These are phyloP conservation scores for Spilarctia lutea DNA, from an alignment of 2,888 invertebrate species.

Conservation along the genomic window DNA sequence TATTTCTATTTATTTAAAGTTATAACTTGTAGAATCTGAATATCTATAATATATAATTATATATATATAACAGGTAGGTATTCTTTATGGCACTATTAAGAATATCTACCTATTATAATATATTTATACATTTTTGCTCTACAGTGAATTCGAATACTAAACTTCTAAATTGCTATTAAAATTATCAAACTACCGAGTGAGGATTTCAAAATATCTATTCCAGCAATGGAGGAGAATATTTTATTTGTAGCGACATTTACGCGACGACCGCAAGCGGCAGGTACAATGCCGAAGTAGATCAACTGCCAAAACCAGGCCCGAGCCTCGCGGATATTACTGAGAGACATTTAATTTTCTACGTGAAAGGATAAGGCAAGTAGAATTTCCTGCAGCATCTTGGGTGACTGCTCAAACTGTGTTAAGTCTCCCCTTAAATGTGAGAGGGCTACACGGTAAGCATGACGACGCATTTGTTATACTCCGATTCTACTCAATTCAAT, in stretches of 20 bases:
- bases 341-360: conserved; percentile 87
- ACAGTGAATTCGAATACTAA: not conserved
- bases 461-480: conserved; percentile 50
- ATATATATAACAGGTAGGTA: too few species aligned
- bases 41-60: too few species aligned
- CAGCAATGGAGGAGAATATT: conserved; percentile 42
- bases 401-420: conserved; percentile 75
- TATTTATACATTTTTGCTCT: not conserved
- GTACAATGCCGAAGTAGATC: conserved; percentile 66
- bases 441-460: conserved; percentile 52
- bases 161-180: not conserved
- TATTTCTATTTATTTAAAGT: too few species aligned
- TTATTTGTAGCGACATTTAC: conserved; percentile 50
- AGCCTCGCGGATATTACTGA: conserved; percentile 79
- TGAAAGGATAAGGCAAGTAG: conserved; percentile 83
- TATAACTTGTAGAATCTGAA: too few species aligned
- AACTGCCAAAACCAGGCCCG: conserved; percentile 80
- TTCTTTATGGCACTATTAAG: too few species aligned
- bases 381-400: conserved; percentile 76
- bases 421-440: conserved; percentile 68
- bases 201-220: not conserved
- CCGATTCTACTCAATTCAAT: conserved; percentile 38
- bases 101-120: too few species aligned
- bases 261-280: conserved; percentile 55
- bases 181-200: not conserved